phyloP scores from a whole-genome alignment of 2,113 vertebrate species.

The Xiphophorus maculatus region DNA sequence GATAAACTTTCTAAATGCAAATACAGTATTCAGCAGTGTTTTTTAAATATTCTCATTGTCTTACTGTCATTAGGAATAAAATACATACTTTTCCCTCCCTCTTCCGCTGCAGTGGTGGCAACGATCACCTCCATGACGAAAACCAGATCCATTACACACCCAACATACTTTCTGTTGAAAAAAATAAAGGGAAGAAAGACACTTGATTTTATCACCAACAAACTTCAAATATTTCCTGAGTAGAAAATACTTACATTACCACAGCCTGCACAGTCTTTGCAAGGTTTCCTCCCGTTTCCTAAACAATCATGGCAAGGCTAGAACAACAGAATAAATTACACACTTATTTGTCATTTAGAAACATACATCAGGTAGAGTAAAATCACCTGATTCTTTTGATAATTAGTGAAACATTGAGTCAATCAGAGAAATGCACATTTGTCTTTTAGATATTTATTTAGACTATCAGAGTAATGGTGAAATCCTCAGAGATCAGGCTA shows the following conservation, averaged over 20 bases:
- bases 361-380: background rate
- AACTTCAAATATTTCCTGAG: background rate
- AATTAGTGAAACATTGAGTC: no score
- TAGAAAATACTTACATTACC: constrained; percentile 76
- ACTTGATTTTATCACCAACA: background rate
- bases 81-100: constrained; percentile 76
- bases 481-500: no score
- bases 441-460: no score
- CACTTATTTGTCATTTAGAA: background rate
- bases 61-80: background rate
- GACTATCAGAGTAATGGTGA: no score
- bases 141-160: constrained; percentile 79
- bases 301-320: constrained; percentile 78
- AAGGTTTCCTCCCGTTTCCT: constrained; percentile 75
- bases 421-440: no score
- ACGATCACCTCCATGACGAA: constrained; percentile 30
- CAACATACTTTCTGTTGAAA: constrained; percentile 78
- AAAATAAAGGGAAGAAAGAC: background rate
- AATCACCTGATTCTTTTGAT: no score
- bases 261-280: constrained; percentile 74
- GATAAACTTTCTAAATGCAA: background rate
- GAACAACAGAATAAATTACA: background rate
- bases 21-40: background rate
- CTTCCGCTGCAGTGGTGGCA: constrained; percentile 77
- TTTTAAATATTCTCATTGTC: background rate